phyloP scores from a whole-genome alignment of 2,797 vertebrate species.

The Coregonus ussuriensis region DNA sequence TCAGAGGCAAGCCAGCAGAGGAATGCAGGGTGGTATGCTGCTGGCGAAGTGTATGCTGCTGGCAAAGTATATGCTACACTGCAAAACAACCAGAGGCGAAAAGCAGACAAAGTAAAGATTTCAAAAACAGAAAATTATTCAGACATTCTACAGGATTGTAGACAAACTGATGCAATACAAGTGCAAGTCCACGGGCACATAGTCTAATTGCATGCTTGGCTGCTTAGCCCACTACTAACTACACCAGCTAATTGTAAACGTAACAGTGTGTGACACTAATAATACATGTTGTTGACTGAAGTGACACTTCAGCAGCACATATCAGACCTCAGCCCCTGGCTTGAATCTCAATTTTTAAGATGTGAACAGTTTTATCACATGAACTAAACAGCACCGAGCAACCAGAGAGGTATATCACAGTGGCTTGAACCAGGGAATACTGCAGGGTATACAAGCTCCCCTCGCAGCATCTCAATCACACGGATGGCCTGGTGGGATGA shows the following conservation, averaged over 20 bases:
- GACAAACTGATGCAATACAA: slow-evolving; percentile 42
- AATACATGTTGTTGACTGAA: slow-evolving; percentile 41
- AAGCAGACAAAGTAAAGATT: neutral
- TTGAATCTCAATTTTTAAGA: neutral
- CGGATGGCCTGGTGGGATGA: neutral
- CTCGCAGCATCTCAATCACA: too few species aligned
- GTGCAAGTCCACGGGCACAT: slow-evolving; percentile 45
- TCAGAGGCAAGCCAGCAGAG: too few species aligned
- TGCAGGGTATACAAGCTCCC: neutral
- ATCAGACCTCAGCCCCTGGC: neutral
- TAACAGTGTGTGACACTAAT: slow-evolving; percentile 53
- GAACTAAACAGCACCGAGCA: neutral
- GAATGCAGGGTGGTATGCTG: too few species aligned
- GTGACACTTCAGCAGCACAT: neutral
- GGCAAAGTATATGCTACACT: neutral
- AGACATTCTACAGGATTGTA: slow-evolving; percentile 12
- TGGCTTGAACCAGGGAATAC: neutral
- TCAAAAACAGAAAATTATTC: slow-evolving; percentile 11
- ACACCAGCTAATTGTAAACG: slow-evolving; percentile 55
- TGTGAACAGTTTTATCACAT: neutral
- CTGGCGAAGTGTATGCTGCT: neutral
- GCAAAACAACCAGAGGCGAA: neutral
- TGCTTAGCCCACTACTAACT: slow-evolving; percentile 33
- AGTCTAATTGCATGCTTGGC: slow-evolving; percentile 29
- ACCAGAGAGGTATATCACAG: neutral